Conservation (phyloP, 2,888 invertebrate genomes). For the Heterodera filipjevi region DNA sequence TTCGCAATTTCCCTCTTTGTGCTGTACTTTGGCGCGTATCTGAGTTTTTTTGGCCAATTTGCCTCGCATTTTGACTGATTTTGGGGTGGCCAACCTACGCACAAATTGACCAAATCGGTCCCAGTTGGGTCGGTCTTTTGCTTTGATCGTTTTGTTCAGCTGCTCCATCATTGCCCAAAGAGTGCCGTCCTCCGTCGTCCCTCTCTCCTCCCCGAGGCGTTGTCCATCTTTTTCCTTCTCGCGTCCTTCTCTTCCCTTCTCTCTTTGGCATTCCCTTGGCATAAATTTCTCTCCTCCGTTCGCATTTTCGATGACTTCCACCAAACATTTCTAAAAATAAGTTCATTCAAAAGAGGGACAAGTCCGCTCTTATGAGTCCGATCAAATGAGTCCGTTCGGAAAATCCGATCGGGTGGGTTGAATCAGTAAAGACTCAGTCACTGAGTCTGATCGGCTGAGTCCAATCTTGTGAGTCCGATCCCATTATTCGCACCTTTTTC, state of each 20-base stretch:
- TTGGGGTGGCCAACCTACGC: slow-evolving; percentile 43
- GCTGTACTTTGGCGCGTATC: slow-evolving; percentile 42
- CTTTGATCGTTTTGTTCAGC: slow-evolving; percentile 40
- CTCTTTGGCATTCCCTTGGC: slow-evolving; percentile 36
- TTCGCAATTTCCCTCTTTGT: slow-evolving; percentile 53
- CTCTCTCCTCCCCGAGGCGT: background rate
- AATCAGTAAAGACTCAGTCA: too few species aligned
- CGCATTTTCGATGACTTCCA: slow-evolving; percentile 39
- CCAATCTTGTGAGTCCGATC: background rate
- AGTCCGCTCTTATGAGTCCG: background rate
- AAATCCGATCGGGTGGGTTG: too few species aligned
- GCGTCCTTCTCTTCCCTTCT: background rate
- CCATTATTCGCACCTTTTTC: slow-evolving; percentile 27
- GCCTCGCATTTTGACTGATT: background rate
- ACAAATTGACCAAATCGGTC: slow-evolving; percentile 57
- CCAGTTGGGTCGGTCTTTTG: slow-evolving; percentile 57
- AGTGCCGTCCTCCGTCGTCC: background rate
- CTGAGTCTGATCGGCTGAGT: too few species aligned
- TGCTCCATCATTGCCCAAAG: background rate
- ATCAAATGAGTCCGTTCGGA: too few species aligned
- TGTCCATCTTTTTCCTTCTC: background rate
- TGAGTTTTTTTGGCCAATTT: background rate
- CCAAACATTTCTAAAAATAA: slow-evolving; percentile 40
- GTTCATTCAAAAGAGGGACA: background rate
- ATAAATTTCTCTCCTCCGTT: slow-evolving; percentile 43